A percentile compares a stretch with the other conserved stretches of the same genome.
phyloP scores from a whole-genome alignment of 2,797 vertebrate genomes.

The Enteromius anoplus region DNA sequence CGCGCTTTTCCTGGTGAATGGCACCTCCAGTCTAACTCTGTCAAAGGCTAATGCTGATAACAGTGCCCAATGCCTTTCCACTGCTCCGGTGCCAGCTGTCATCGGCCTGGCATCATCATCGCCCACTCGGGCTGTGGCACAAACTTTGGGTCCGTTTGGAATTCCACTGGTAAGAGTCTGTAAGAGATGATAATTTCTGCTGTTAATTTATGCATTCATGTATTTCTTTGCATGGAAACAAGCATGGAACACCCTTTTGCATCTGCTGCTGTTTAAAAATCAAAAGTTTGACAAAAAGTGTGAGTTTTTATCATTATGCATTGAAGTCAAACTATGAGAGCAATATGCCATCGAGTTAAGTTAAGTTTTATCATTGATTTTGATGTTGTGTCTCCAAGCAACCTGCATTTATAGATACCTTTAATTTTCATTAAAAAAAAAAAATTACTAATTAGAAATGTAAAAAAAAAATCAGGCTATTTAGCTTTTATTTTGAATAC shows the following conservation, averaged over 20 bases:
- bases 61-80: constrained; percentile 59
- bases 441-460: background rate
- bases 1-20: constrained; percentile 68
- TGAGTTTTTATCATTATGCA: background rate
- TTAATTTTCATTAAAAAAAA: background rate
- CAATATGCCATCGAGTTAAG: background rate
- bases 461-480: background rate
- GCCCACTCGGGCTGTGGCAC: constrained; percentile 73
- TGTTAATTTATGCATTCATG: background rate
- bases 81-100: constrained; percentile 71
- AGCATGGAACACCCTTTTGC: background rate
- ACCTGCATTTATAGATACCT: background rate
- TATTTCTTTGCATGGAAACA: background rate
- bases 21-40: constrained; percentile 25
- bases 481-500: background rate
- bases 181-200: background rate
- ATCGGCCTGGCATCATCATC: constrained; percentile 79
- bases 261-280: background rate
- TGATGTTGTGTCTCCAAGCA: background rate
- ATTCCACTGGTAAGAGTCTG: constrained; percentile 73
- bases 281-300: background rate
- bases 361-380: background rate
- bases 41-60: background rate
- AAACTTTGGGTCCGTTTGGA: constrained; percentile 73
- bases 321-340: background rate